Conservation (phyloP, 2,797 vertebrate species). For the Peromyscus nudipes region DNA sequence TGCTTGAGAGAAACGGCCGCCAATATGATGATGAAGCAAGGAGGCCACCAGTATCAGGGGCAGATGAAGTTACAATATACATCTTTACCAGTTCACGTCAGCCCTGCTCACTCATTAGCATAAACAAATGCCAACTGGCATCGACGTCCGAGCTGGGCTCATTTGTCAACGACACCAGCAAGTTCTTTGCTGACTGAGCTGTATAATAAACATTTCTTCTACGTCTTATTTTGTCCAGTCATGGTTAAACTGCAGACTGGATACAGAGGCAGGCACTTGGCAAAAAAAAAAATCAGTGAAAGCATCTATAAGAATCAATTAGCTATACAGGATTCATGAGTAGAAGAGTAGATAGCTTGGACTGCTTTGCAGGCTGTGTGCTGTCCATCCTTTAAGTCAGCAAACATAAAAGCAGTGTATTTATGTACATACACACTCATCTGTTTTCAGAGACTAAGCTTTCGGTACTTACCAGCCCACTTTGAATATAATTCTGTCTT, state of each 20-base stretch:
- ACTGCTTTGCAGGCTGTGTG: background rate
- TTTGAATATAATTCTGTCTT: background rate
- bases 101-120: background rate
- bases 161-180: background rate
- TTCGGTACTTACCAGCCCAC: conserved; percentile 42
- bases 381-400: background rate
- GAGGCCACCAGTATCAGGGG: background rate
- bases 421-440: background rate
- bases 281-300: background rate
- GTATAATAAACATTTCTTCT: background rate
- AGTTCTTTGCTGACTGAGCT: background rate
- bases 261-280: background rate
- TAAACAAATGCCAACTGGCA: background rate
- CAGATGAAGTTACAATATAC: background rate
- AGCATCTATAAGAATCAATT: background rate
- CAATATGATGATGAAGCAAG: background rate
- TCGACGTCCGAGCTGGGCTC: background rate
- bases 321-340: background rate
- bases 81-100: background rate
- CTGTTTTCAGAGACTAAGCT: background rate
- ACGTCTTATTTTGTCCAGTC: background rate
- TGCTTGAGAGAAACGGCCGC: background rate
- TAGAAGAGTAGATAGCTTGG: background rate
- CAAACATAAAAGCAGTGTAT: background rate
- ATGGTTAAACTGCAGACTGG: background rate